These are phyloP conservation scores for Eumaeus atala DNA, from an alignment of 1,140 invertebrate genomes.

Conservation along the genomic window DNA sequence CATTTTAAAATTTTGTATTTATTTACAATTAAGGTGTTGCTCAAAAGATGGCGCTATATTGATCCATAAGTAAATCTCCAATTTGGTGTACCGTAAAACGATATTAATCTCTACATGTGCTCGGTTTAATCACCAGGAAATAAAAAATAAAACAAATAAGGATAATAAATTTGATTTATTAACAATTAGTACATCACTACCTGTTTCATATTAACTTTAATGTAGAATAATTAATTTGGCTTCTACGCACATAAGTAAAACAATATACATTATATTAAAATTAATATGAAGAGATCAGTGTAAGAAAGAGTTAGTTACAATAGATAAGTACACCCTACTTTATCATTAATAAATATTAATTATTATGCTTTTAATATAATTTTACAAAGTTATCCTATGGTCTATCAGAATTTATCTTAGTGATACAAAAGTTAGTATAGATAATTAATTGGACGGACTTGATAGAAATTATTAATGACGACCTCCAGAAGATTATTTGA, in stretches of 20 bases:
- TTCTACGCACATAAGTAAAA: background rate
- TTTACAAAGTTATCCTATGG: background rate
- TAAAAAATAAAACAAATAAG: constrained; percentile 31
- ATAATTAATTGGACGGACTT: constrained; percentile 5
- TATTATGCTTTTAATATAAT: constrained; percentile 39
- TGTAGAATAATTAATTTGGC: background rate
- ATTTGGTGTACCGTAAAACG: too few relatives aligned
- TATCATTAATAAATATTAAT: constrained; percentile 70
- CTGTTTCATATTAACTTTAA: constrained; percentile 8
- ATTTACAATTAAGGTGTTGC: too few relatives aligned
- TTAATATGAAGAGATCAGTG: constrained; percentile 19
- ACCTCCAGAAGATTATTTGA: too few relatives aligned
- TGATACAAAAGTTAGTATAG: background rate
- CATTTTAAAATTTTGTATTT: too few relatives aligned
- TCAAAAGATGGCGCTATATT: too few relatives aligned
- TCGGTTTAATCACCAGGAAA: too few relatives aligned
- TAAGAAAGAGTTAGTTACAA: constrained; percentile 62
- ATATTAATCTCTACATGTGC: too few relatives aligned
- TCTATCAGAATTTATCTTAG: constrained; percentile 2
- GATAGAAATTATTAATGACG: background rate
- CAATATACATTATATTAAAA: background rate
- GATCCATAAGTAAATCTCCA: too few relatives aligned
- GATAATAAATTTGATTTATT: constrained; percentile 67
- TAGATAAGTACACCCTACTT: constrained; percentile 49
- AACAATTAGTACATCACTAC: constrained; percentile 59